Percentiles rank a stretch among this genome's conserved stretches.
Evolutionary conservation across 2,888 invertebrate species (phyloP).

Genomic region (Pterobdella sp.): DNA sequence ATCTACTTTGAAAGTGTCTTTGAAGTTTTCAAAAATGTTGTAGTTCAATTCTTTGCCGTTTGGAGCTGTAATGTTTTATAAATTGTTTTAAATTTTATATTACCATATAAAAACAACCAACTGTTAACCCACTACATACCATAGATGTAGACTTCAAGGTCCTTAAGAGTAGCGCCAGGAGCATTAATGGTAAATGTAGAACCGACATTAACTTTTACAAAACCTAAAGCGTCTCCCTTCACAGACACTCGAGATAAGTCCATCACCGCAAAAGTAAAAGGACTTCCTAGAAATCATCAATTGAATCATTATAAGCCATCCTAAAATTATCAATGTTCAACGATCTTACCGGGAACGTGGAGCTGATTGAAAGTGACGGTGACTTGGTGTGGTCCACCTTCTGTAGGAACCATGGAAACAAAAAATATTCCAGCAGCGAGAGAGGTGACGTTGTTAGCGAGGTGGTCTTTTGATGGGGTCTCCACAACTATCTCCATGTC

Average conservation of each 20-base stretch:
- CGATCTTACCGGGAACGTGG: conserved; percentile 52
- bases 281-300: conserved; percentile 42
- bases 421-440: conserved; percentile 84
- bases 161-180: conserved; percentile 55
- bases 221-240: conserved; percentile 75
- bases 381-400: conserved; percentile 80
- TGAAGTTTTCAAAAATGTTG: conserved; percentile 17
- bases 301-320: background rate
- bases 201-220: conserved; percentile 76
- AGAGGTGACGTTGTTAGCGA: conserved; percentile 51
- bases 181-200: conserved; percentile 82
- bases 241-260: conserved; percentile 61
- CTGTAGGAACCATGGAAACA: conserved; percentile 85
- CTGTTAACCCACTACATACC: conserved; percentile 45
- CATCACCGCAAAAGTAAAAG: conserved; percentile 44
- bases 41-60: conserved; percentile 27
- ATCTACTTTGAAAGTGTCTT: conserved; percentile 29
- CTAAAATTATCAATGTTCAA: background rate
- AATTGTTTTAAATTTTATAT: background rate
- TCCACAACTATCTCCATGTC: conserved; percentile 86
- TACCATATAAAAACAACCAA: background rate
- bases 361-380: conserved; percentile 69
- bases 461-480: conserved; percentile 35
- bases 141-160: conserved; percentile 54
- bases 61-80: conserved; percentile 16